These are phyloP conservation scores for Dipodomys spectabilis DNA, from an alignment of 2,113 vertebrate genomes.

Conservation along the genomic window DNA sequence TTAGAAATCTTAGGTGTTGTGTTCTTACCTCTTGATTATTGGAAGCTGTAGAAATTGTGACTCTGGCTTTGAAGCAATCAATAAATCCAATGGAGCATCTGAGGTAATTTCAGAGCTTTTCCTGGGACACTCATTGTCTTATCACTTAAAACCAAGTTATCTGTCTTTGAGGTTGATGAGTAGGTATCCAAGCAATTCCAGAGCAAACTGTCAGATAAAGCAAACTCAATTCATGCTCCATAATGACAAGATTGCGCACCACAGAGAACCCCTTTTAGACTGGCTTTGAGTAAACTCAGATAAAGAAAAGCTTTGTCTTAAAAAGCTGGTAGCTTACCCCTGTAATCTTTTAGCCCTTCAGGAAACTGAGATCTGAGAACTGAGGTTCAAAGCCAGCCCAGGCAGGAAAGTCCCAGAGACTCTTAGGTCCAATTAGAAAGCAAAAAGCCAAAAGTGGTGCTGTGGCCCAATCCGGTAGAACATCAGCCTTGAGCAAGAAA, in stretches of 20 bases:
- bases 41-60: constrained; percentile 71
- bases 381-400: too few species aligned
- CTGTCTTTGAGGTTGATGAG: constrained; percentile 83
- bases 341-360: too few species aligned
- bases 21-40: constrained; percentile 63
- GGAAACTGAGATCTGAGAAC: too few species aligned
- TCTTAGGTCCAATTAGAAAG: too few species aligned
- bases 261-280: constrained; percentile 72
- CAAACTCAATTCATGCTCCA: constrained; percentile 80
- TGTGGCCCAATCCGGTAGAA: too few species aligned
- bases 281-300: constrained; percentile 74
- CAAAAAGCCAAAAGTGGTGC: too few species aligned
- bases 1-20: constrained; percentile 20
- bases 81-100: constrained; percentile 83
- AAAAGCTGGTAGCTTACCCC: background rate
- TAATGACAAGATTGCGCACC: constrained; percentile 81
- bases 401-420: too few species aligned
- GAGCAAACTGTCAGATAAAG: constrained; percentile 81
- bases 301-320: constrained; percentile 68
- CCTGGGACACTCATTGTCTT: constrained; percentile 69
- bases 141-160: constrained; percentile 80
- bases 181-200: constrained; percentile 82
- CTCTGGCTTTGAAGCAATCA: constrained; percentile 81
- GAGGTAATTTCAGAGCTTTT: constrained; percentile 77
- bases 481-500: too few species aligned